These are phyloP conservation scores for Dryobota labecula DNA, from an alignment of 2,888 invertebrate genomes.

Conservation along the genomic window DNA sequence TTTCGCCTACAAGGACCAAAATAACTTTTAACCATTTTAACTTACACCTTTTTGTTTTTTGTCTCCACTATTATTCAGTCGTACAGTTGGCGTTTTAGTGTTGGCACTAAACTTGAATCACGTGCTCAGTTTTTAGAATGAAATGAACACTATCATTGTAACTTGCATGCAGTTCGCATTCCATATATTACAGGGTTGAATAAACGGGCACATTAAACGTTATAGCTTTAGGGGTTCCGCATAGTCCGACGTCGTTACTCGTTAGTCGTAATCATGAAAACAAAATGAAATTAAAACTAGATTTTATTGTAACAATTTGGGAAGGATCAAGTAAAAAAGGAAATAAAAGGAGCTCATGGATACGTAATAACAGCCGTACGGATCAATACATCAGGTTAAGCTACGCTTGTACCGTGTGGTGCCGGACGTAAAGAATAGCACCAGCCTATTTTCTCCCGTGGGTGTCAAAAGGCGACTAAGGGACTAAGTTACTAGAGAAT, in stretches of 20 bases:
- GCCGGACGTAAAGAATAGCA: no score
- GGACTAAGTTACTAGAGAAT: no score
- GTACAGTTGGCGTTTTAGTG: conserved; percentile 23
- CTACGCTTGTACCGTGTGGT: no score
- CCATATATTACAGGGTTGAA: conserved; percentile 39
- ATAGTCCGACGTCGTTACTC: conserved; percentile 24
- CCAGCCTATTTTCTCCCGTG: no score
- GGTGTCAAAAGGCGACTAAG: no score
- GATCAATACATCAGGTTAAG: no score
- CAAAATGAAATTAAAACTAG: conserved; percentile 30
- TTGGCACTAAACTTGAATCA: conserved; percentile 39
- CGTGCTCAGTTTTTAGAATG: conserved; percentile 53
- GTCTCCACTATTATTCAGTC: conserved; percentile 15
- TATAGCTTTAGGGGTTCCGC: conserved; percentile 39
- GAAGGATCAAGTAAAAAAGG: not conserved
- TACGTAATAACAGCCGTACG: no score
- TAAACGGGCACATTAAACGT: conserved; percentile 44
- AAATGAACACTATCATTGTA: conserved; percentile 40
- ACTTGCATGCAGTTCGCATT: conserved; percentile 34
- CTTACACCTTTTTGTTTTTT: conserved; percentile 5
- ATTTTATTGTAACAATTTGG: conserved; percentile 43
- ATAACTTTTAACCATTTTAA: not conserved
- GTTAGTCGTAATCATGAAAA: conserved; percentile 40
- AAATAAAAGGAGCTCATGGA: no score
- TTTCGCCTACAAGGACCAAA: not conserved